Evolutionary conservation across 2,113 vertebrate genomes (phyloP).

Genomic region (Siphamia tubifer): DNA sequence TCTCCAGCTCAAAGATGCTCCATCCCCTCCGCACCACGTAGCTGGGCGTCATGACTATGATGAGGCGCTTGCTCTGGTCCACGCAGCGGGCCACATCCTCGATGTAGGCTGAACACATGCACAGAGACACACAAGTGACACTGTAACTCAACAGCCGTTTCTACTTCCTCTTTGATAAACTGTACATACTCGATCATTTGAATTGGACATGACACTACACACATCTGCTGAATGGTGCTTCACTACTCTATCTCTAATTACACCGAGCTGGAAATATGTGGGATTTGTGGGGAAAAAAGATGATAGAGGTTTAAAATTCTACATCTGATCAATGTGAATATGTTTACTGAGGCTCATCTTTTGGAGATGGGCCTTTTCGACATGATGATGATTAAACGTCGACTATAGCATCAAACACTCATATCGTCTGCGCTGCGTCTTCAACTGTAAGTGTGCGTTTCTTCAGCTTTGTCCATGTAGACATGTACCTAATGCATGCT

Average conservation of each 20-base stretch:
- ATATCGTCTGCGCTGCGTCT: no score
- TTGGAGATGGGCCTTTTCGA: no score
- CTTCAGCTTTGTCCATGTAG: not conserved
- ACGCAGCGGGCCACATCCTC: slow-evolving; percentile 97
- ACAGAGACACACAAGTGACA: not conserved
- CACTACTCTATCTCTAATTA: no score
- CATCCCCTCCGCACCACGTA: slow-evolving; percentile 95
- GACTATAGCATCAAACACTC: no score
- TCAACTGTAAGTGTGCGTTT: no score
- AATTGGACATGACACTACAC: not conserved
- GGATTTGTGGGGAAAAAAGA: not conserved
- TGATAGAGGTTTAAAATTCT: slow-evolving; percentile 1
- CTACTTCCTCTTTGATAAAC: not conserved
- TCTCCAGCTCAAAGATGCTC: slow-evolving; percentile 99
- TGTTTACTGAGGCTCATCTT: no score
- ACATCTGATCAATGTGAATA: slow-evolving; percentile 10
- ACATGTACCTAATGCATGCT: slow-evolving; percentile 13
- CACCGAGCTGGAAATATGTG: not conserved
- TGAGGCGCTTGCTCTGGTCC: slow-evolving; percentile 97
- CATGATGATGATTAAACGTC: no score
- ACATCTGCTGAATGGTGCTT: slow-evolving; percentile 9
- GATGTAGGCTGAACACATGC: slow-evolving; percentile 86
- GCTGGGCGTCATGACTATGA: slow-evolving; percentile 97
- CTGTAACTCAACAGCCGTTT: not conserved
- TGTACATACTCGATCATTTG: not conserved